Evolutionary conservation across 2,888 invertebrate genomes (phyloP).

Genomic region (Apocheima hispidaria): DNA sequence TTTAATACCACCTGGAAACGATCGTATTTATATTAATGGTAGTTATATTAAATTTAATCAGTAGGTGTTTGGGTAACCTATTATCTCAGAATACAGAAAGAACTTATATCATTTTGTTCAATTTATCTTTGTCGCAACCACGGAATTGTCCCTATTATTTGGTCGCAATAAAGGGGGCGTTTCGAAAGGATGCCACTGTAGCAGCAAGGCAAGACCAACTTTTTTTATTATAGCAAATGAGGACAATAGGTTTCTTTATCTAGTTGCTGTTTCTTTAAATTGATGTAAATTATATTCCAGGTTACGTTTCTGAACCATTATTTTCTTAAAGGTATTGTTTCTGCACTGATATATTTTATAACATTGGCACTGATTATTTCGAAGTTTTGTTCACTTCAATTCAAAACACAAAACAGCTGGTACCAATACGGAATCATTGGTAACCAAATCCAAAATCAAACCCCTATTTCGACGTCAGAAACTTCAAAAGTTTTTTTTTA

Average conservation of each 20-base stretch:
- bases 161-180: conserved; percentile 4
- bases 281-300: no score
- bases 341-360: no score
- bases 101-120: background rate
- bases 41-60: conserved; percentile 2
- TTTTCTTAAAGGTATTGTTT: background rate
- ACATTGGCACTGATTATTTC: no score
- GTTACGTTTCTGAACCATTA: no score
- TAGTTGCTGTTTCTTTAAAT: background rate
- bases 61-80: background rate
- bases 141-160: no score
- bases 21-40: background rate
- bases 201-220: background rate
- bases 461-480: no score
- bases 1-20: conserved; percentile 1
- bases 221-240: background rate
- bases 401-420: no score
- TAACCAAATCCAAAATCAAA: no score
- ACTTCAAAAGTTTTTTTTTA: no score
- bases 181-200: background rate
- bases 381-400: no score
- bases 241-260: background rate
- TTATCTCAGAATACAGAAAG: no score
- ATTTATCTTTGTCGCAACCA: background rate
- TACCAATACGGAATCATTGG: no score